Conservation (phyloP, 2,113 vertebrate genomes). For the Chlorodrepanis virens region DNA sequence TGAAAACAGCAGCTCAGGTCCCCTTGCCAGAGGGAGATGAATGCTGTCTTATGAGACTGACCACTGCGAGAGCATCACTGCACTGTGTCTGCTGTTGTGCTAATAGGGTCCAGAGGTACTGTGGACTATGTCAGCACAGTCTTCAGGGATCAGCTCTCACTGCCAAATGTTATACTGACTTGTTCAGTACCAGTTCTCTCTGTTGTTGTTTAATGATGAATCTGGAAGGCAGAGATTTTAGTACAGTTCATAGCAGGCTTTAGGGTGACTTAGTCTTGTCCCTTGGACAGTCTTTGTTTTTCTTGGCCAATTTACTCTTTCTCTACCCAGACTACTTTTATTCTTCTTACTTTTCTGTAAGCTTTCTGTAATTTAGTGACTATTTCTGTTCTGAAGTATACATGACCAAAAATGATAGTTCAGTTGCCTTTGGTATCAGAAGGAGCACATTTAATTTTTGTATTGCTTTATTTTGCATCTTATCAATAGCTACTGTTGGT, state of each 20-base stretch:
- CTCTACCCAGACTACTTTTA: not conserved
- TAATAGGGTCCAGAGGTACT: not conserved
- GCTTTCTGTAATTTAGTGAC: not conserved
- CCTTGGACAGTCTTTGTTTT: not conserved
- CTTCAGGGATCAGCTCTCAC: not conserved
- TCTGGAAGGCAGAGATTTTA: not conserved
- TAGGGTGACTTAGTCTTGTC: not conserved
- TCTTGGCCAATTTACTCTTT: not conserved
- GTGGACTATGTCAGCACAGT: not conserved
- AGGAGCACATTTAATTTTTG: not conserved
- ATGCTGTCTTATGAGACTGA: not conserved
- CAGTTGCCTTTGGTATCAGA: not conserved
- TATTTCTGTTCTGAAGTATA: not conserved
- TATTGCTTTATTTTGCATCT: not conserved
- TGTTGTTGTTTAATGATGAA: accelerated
- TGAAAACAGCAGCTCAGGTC: not conserved
- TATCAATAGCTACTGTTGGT: not conserved
- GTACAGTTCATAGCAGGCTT: not conserved
- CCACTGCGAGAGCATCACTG: not conserved
- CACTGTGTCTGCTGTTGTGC: not conserved
- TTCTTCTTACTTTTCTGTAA: not conserved
- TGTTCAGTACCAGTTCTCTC: not conserved
- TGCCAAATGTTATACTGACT: not conserved
- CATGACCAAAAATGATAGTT: not conserved
- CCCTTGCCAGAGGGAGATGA: not conserved